phyloP scores from a whole-genome alignment of 2,113 vertebrate genomes.

The Jacana jacana region DNA sequence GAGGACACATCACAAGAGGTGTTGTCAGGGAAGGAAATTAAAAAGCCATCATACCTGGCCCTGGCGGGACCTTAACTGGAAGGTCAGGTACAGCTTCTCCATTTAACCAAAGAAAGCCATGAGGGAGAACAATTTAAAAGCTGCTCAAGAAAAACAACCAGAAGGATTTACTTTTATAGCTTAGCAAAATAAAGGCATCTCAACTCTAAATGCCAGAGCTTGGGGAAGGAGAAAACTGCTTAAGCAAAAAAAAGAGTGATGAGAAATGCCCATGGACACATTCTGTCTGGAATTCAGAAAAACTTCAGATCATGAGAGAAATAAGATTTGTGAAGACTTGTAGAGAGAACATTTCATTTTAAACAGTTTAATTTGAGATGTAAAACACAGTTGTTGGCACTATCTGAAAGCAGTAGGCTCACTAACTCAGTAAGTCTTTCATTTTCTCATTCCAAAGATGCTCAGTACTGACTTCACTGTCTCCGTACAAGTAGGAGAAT shows the following conservation, averaged over 20 bases:
- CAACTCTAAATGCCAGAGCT: background rate
- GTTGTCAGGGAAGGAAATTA: conserved; percentile 8
- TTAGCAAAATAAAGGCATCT: background rate
- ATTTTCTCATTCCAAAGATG: background rate
- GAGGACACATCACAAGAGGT: background rate
- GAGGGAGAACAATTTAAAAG: background rate
- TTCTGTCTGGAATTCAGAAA: background rate
- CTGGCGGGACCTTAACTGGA: background rate
- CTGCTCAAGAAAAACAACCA: background rate
- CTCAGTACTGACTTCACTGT: background rate
- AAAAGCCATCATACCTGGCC: background rate
- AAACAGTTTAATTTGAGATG: background rate
- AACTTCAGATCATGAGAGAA: background rate
- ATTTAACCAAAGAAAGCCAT: background rate
- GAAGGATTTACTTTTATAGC: background rate
- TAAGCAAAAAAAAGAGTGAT: background rate
- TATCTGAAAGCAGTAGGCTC: background rate
- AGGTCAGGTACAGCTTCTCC: background rate
- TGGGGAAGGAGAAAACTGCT: background rate
- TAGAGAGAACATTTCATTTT: background rate
- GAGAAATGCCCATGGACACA: fast-evolving
- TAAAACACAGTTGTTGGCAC: background rate
- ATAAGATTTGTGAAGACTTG: background rate
- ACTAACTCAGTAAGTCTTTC: background rate
- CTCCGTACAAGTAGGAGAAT: background rate